Evolutionary conservation across 2,113 vertebrate species (phyloP).

Genomic region (Microcebus lehilahytsara): DNA sequence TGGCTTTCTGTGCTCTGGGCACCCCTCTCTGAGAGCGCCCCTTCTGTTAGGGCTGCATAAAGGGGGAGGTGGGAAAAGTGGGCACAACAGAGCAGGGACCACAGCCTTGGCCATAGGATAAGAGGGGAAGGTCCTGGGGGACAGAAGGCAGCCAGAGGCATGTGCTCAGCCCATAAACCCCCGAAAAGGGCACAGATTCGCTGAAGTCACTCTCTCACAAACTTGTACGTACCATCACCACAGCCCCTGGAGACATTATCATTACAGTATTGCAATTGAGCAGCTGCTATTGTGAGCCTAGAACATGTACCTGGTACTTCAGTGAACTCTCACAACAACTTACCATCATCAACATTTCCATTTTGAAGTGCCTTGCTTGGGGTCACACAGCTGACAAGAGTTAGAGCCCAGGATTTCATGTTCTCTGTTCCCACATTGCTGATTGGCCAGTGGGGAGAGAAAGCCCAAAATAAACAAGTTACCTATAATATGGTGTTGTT

Average conservation of each 20-base stretch:
- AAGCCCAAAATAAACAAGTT: neutral
- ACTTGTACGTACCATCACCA: neutral
- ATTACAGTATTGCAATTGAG: neutral
- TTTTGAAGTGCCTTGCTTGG: neutral
- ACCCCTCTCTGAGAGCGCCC: conserved; percentile 17
- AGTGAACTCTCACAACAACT: neutral
- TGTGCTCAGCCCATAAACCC: neutral
- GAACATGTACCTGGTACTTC: neutral
- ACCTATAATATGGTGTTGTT: neutral
- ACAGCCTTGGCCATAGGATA: neutral
- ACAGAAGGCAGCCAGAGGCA: neutral
- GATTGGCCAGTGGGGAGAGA: neutral
- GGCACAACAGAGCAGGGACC: neutral
- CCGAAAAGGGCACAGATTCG: neutral
- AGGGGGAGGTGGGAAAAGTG: neutral
- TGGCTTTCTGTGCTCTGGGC: conserved; percentile 53
- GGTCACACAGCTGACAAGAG: neutral
- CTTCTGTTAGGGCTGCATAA: neutral
- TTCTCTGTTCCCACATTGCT: neutral
- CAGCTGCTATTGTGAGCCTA: neutral
- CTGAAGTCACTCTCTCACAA: neutral
- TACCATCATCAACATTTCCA: neutral
- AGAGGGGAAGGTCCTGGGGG: neutral
- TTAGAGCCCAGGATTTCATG: neutral
- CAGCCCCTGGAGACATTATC: neutral